Conservation (phyloP, 2,797 vertebrate genomes). For the Lateolabrax maculatus region DNA sequence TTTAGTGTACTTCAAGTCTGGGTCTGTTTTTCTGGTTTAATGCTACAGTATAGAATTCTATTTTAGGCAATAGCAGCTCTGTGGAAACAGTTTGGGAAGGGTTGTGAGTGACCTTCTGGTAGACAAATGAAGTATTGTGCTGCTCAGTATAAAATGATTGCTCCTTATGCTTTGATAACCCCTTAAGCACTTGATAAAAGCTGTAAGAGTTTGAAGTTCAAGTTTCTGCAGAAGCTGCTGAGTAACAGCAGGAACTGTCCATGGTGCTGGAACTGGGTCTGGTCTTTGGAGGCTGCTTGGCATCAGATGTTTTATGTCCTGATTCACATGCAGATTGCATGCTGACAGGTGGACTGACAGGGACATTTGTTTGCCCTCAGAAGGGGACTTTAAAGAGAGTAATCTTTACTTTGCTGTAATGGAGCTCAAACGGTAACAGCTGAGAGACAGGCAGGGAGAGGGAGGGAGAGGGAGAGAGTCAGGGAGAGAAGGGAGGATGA, state of each 20-base stretch:
- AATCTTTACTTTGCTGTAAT: neutral
- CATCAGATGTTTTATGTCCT: accelerated
- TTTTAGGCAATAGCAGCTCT: neutral
- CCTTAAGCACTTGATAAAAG: neutral
- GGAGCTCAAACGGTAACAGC: neutral
- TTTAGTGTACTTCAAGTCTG: neutral
- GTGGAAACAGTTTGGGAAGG: neutral
- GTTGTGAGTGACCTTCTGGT: neutral
- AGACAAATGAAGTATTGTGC: neutral
- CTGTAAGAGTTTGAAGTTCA: neutral
- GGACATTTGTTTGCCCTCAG: accelerated
- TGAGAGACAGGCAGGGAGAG: neutral
- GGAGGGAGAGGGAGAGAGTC: neutral
- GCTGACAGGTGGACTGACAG: neutral
- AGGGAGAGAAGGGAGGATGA: constrained; percentile 60
- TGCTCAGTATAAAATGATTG: neutral
- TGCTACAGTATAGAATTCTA: too few relatives aligned
- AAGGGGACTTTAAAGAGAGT: neutral
- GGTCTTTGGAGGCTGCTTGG: neutral
- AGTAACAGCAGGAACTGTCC: constrained; percentile 58
- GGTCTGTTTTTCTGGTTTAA: neutral
- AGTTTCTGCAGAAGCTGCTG: constrained; percentile 1
- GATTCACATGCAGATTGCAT: neutral
- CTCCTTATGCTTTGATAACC: neutral
- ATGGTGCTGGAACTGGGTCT: constrained; percentile 54